Base-by-base conservation (phyloP, 2,113 vertebrate species). In the Trochalopteron elliotii region DNA sequence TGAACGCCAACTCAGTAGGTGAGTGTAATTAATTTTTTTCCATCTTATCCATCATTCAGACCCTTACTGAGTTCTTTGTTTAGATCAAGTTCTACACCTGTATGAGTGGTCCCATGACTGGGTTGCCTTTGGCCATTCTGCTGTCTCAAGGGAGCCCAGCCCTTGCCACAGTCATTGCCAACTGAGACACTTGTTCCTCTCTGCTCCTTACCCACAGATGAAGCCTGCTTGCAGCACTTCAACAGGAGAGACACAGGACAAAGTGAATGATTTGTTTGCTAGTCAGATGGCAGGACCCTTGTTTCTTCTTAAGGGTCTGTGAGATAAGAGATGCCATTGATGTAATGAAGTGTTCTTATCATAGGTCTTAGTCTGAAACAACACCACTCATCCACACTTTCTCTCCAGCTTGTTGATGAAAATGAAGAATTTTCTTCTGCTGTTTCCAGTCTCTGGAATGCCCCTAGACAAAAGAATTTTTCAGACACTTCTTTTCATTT, bases 401-500 rank as follows among this genome's bases (percentile, higher is more conserved):
- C 70, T 96, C 53, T 87, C 45, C 70, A 79, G 56, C 33, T 87
- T 87, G 47, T 52, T 93, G 81, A 76, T n/a, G 56, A 78, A 96
- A 93, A 81, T 15, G 6, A 61, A 82, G 55, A 44, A n/a, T 86
- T 96, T 92, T 90, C 79, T 83, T 56, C 56, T 74, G 39, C 83
- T 78, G 12, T 56, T 88, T 86, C 39, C 74, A 91, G 57, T 25
- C 65, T 93, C 80, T 76, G 74, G 86, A 93, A 96, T 94, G 87
- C 35, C 55, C n/a, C 15, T 16, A 89, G 68, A 94, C 91, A 93
- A 94, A 94, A 89, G 92, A 90, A 76, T 88, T 95, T 96, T 95
- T 94, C 89, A 96, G 85, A 96, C 71, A 75, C 85, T 71, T 93
- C 42, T 76, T 87, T 96, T 96, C 67, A 79, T 92, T 93, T 92